phyloP scores from a whole-genome alignment of 2,113 vertebrate genomes.

The Agapornis roseicollis region DNA sequence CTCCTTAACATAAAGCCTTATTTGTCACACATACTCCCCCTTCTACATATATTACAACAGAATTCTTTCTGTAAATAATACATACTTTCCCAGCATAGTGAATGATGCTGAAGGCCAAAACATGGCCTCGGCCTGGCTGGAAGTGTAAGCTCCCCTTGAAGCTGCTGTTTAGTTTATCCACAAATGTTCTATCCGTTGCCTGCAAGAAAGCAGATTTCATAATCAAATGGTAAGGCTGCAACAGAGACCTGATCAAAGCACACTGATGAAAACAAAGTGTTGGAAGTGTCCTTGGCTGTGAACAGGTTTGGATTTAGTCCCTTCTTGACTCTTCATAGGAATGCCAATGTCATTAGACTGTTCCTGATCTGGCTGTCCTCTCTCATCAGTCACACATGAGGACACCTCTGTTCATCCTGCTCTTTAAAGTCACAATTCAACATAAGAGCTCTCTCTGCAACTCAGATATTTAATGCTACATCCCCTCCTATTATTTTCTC shows the following conservation, averaged over 20 bases:
- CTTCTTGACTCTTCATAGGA: neutral
- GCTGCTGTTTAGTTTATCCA: conserved; percentile 77
- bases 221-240: neutral
- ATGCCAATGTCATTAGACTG: neutral
- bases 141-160: conserved; percentile 71
- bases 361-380: neutral
- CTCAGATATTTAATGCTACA: neutral
- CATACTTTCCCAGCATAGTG: conserved; percentile 82
- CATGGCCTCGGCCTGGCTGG: conserved; percentile 56
- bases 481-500: neutral
- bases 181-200: conserved; percentile 77
- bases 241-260: neutral
- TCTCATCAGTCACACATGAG: neutral
- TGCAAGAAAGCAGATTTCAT: conserved; percentile 37
- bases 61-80: neutral
- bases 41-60: neutral
- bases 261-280: neutral
- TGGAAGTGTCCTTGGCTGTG: neutral
- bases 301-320: neutral
- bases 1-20: neutral
- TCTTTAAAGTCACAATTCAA: neutral
- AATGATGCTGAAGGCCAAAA: conserved; percentile 70
- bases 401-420: neutral
- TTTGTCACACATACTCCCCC: neutral
- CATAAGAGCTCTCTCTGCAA: neutral